Conservation (phyloP, 2,797 vertebrate genomes). For the Lateolabrax maculatus region DNA sequence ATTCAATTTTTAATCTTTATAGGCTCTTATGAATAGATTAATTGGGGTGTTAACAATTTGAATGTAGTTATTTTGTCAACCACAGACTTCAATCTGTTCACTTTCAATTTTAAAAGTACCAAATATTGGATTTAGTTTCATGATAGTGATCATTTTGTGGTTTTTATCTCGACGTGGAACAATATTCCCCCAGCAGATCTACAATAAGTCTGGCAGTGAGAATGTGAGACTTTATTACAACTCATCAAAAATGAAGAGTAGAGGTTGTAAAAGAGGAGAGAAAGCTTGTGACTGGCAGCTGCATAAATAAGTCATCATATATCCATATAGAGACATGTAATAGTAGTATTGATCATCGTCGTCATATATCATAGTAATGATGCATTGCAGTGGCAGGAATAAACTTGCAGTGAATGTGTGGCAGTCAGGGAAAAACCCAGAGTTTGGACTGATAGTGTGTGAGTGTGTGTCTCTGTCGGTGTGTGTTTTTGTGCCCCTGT, state of each 20-base stretch:
- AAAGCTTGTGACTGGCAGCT: conserved; percentile 65
- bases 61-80: not conserved
- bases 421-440: conserved; percentile 36
- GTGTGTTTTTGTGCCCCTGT: conserved; percentile 56
- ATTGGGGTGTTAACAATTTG: not conserved
- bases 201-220: conserved; percentile 44
- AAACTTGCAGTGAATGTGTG: conserved; percentile 67
- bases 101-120: not conserved
- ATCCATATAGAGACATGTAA: conserved; percentile 63
- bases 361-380: conserved; percentile 56
- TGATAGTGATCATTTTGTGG: not conserved
- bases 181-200: conserved; percentile 10
- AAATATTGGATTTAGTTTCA: not conserved
- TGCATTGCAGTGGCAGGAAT: conserved; percentile 68
- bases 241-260: conserved; percentile 19
- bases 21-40: conserved; percentile 21
- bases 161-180: not conserved
- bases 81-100: not conserved
- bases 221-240: conserved; percentile 31
- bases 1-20: conserved; percentile 12
- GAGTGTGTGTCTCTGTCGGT: conserved; percentile 33
- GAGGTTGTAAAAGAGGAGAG: conserved; percentile 19
- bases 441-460: conserved; percentile 43
- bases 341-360: conserved; percentile 52
- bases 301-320: conserved; percentile 72